phyloP scores from a whole-genome alignment of 53 echinoderm and acorn worm species.

The Paelopatides confundens region DNA sequence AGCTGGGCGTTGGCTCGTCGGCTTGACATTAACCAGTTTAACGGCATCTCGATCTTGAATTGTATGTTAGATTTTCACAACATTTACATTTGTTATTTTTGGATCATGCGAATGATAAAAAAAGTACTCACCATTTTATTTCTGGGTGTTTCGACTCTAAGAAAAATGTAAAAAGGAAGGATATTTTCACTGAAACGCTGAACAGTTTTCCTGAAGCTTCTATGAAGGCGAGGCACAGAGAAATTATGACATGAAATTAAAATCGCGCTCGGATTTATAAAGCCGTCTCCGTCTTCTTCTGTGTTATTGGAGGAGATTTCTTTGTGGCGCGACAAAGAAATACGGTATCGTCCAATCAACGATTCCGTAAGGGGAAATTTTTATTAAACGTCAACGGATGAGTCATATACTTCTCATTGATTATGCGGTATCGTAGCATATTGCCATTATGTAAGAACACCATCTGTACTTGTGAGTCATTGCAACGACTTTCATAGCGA shows the following conservation, averaged over 20 bases:
- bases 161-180: background rate
- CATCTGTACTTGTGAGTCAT: background rate
- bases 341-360: slow-evolving; percentile 15
- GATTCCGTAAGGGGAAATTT: background rate
- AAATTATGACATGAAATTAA: slow-evolving; percentile 51
- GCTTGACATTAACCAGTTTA: too few relatives aligned
- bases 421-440: background rate
- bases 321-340: slow-evolving; percentile 17
- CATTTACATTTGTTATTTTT: too few relatives aligned
- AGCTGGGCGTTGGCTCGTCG: too few relatives aligned
- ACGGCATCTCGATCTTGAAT: too few relatives aligned
- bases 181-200: background rate
- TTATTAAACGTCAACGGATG: background rate
- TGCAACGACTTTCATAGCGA: background rate
- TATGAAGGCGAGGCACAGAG: slow-evolving; percentile 43
- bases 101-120: too few relatives aligned
- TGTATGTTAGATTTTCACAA: too few relatives aligned
- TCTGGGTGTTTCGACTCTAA: background rate
- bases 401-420: slow-evolving; percentile 24
- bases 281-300: background rate
- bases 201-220: slow-evolving; percentile 36
- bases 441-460: background rate
- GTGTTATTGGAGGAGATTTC: slow-evolving; percentile 22
- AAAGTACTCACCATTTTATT: slow-evolving; percentile 28
- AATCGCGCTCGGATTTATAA: slow-evolving; percentile 20